Base-by-base conservation (phyloP, 2,113 vertebrate genomes). In the Xiphophorus couchianus region DNA sequence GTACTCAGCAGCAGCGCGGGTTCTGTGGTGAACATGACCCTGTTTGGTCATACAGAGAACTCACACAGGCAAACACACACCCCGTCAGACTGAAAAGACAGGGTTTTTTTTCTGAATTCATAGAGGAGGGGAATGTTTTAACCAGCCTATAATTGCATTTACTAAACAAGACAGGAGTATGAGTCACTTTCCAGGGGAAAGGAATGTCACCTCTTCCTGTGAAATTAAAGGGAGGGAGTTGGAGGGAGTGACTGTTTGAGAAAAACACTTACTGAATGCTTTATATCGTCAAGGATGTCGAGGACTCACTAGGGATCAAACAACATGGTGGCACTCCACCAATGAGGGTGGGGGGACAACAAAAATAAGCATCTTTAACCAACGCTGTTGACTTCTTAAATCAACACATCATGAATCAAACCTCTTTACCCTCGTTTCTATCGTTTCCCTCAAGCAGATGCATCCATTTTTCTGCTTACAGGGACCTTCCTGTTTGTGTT, bases 401-500 rank as follows among this genome's bases (percentile, higher is more conserved):
- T 76, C 85, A 83, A 83, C 77, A 84, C 54, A 54, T 67, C 28
- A 5, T 61, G 14, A 78, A 62, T 48, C 5, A n/a, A 80, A 61
- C 31, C 69, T 69, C 82, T 71, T 75, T 25, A 61, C 63, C 75
- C 30, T 76, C 11, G 1, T 78, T 76, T 62, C 69, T 15, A 37
- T 42, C 69, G 3, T 81, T 62, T 70, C 42, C 29, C 79, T 77
- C 35, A 72, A 83, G 83, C 83, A 86, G 78, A 83, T 54, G 71
- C 80, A 30, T 86, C 75, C 8, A 71, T 82, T 76, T 82, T 78
- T 81, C 10, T 89, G 81, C 68, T 90, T 76, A 78, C 78, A 78
- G 37, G 71, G 73, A 72, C 62, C 88, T 88, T 93, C 86, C 90
- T 91, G 90, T 93, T 93, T 92, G 88, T 71, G 31, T 69, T 72